phyloP scores from a whole-genome alignment of 2,888 invertebrate species.

The Coleophora deauratella region DNA sequence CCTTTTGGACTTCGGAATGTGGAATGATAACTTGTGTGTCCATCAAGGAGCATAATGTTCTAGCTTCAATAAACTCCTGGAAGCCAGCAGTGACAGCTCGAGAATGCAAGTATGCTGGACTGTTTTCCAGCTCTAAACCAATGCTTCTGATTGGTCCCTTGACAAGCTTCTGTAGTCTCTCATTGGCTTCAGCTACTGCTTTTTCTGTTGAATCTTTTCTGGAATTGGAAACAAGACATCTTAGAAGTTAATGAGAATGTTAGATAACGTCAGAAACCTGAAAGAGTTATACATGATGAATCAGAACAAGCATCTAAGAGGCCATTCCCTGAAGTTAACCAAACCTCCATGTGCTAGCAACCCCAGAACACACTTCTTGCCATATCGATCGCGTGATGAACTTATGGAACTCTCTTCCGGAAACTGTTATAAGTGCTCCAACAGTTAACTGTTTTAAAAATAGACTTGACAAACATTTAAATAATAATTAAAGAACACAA shows the following conservation, averaged over 20 bases:
- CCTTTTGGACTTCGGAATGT: constrained; percentile 73
- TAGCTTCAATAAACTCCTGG: constrained; percentile 92
- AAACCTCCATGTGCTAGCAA: too few species aligned
- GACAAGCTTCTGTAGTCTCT: constrained; percentile 77
- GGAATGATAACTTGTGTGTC: constrained; percentile 73
- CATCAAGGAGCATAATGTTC: constrained; percentile 83
- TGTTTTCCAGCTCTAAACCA: constrained; percentile 80
- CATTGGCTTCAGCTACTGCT: constrained; percentile 69
- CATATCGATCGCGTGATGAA: too few species aligned
- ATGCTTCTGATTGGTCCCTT: constrained; percentile 71
- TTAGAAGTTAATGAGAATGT: neutral
- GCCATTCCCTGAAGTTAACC: too few species aligned
- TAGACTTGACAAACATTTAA: too few species aligned
- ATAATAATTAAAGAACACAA: too few species aligned
- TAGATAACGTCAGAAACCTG: too few species aligned
- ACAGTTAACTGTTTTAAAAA: too few species aligned
- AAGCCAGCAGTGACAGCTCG: constrained; percentile 58
- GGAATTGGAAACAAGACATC: neutral
- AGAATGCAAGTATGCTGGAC: constrained; percentile 75
- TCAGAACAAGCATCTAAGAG: too few species aligned
- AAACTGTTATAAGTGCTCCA: too few species aligned
- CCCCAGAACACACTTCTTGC: too few species aligned
- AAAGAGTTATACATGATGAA: too few species aligned
- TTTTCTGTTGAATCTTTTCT: constrained; percentile 27
- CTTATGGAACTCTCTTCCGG: too few species aligned